A percentile compares a stretch with the other conserved stretches of the same genome.
Evolutionary conservation across 2,113 vertebrate species (phyloP).

Genomic region (Scartelaos histophorus): DNA sequence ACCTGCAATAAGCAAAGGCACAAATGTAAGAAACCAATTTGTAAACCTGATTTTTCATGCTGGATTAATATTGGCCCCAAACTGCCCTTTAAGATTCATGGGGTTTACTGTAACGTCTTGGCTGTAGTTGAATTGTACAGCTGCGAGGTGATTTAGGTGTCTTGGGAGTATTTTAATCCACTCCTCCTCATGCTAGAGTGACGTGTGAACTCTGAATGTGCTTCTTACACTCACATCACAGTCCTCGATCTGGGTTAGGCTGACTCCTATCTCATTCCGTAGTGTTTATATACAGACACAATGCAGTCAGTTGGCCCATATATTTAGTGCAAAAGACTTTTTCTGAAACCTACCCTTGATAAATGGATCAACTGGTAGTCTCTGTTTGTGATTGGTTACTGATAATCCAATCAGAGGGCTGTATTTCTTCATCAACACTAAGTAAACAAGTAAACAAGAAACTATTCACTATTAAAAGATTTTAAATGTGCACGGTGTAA

Average conservation of each 20-base stretch:
- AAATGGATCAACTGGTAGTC: neutral
- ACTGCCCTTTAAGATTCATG: constrained; percentile 9
- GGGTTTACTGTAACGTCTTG: constrained; percentile 8
- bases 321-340: constrained; percentile 5
- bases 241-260: constrained; percentile 60
- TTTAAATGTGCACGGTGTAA: neutral
- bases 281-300: constrained; percentile 4
- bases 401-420: neutral
- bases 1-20: constrained; percentile 76
- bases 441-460: neutral
- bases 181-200: constrained; percentile 41
- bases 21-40: neutral
- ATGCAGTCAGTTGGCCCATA: constrained; percentile 31
- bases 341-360: neutral
- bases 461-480: neutral
- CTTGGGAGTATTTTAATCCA: constrained; percentile 41
- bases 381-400: neutral
- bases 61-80: neutral
- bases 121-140: constrained; percentile 34
- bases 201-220: constrained; percentile 44
- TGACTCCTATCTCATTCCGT: constrained; percentile 49
- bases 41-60: neutral
- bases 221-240: constrained; percentile 67
- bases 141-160: constrained; percentile 42
- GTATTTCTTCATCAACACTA: neutral